These are phyloP conservation scores for Limnothrissa miodon DNA, from an alignment of 2,113 vertebrate species.

Conservation along the genomic window DNA sequence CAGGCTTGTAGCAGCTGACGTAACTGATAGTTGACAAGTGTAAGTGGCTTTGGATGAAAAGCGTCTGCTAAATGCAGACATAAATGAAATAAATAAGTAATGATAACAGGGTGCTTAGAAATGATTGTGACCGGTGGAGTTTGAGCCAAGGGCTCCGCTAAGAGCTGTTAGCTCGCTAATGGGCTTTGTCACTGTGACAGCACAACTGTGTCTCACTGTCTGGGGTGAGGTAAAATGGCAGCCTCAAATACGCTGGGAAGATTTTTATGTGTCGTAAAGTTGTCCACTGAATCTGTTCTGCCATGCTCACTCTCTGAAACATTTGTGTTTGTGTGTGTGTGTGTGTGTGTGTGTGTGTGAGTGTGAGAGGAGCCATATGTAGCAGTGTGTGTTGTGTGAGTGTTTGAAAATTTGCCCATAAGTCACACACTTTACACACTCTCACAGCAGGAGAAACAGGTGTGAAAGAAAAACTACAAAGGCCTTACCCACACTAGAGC, in stretches of 20 bases:
- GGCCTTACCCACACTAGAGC: neutral
- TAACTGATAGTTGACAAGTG: no score
- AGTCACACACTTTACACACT: neutral
- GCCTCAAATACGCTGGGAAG: neutral
- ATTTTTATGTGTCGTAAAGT: neutral
- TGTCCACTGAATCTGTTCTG: neutral
- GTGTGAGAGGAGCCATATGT: no score
- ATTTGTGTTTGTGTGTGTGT: neutral
- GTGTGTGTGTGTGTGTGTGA: no score
- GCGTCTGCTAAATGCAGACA: neutral
- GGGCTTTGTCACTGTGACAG: neutral
- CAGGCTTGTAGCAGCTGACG: no score
- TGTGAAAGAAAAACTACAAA: neutral
- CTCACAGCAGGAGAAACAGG: neutral
- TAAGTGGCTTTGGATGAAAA: no score
- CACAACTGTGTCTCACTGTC: neutral
- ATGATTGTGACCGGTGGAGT: neutral
- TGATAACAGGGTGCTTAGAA: neutral
- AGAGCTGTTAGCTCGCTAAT: neutral
- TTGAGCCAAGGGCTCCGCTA: neutral
- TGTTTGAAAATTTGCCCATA: no score
- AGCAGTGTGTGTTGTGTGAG: no score
- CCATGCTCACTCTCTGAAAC: neutral
- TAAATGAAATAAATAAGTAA: no score
- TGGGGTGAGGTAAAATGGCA: neutral